Conservation (phyloP, 2,888 invertebrate genomes). For the Microplitis manilae region DNA sequence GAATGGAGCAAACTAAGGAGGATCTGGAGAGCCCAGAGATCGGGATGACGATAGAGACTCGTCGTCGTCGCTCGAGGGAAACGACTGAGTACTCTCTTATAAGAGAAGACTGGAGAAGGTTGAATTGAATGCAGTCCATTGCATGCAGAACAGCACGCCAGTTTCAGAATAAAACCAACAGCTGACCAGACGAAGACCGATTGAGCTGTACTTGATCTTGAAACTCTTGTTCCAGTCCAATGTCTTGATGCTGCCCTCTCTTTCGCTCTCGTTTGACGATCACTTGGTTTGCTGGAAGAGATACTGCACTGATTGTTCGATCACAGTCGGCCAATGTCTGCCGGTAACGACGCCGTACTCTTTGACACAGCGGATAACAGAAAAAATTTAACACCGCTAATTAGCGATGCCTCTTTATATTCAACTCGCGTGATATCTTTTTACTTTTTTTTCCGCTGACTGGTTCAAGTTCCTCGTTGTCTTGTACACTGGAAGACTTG, state of each 20-base stretch:
- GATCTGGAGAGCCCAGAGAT: constrained; percentile 45
- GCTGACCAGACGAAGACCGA: constrained; percentile 65
- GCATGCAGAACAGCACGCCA: constrained; percentile 30
- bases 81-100: too few species aligned
- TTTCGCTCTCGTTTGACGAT: constrained; percentile 19
- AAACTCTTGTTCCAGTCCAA: constrained; percentile 67
- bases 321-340: constrained; percentile 2
- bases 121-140: constrained; percentile 38
- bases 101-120: constrained; percentile 29
- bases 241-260: constrained; percentile 64
- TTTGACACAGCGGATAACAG: neutral
- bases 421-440: neutral
- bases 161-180: constrained; percentile 18
- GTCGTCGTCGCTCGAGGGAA: constrained; percentile 21
- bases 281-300: constrained; percentile 16
- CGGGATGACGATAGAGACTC: constrained; percentile 36
- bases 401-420: constrained; percentile 6
- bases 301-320: neutral
- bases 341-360: neutral
- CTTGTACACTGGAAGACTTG: neutral
- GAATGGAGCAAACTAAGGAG: constrained; percentile 59
- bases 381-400: neutral
- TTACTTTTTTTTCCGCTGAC: neutral
- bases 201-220: constrained; percentile 70
- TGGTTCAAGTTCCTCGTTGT: neutral